Percentiles rank a stretch among this genome's conserved stretches.
Evolutionary conservation across 2,797 vertebrate species (phyloP).

Genomic region (Coregonus suidteri): DNA sequence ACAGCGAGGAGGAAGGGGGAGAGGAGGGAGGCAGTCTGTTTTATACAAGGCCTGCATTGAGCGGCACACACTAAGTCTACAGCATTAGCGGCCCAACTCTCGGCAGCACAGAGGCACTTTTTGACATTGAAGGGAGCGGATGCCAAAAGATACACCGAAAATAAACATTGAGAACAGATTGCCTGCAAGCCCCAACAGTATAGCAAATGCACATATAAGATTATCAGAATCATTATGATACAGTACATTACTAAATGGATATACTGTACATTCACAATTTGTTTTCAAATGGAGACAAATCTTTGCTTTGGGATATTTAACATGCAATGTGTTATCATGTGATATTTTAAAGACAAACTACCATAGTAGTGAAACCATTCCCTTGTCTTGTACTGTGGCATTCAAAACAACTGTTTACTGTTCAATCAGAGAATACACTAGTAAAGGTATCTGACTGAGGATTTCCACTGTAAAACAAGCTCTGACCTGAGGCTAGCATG

Average conservation of each 20-base stretch:
- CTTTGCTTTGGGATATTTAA: background rate
- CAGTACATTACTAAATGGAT: background rate
- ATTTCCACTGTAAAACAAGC: background rate
- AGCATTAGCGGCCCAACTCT: conserved; percentile 7
- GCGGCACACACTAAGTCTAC: conserved; percentile 13
- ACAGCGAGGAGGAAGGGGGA: too few species aligned
- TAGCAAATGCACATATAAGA: background rate
- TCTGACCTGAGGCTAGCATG: background rate
- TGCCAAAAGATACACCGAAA: background rate
- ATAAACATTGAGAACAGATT: background rate
- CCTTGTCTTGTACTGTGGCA: background rate
- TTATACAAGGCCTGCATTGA: background rate
- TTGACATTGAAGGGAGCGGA: conserved; percentile 12
- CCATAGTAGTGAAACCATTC: background rate
- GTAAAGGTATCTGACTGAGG: background rate
- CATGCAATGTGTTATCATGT: background rate
- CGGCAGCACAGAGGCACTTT: conserved; percentile 3
- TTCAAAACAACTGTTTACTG: background rate
- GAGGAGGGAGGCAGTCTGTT: too few species aligned
- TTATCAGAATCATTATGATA: background rate
- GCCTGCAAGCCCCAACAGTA: background rate
- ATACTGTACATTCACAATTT: background rate
- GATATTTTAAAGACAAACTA: background rate
- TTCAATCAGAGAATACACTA: background rate
- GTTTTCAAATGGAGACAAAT: background rate